These are phyloP conservation scores for Brachionus paranguensis DNA, from an alignment of 1,140 invertebrate species.

Conservation along the genomic window DNA sequence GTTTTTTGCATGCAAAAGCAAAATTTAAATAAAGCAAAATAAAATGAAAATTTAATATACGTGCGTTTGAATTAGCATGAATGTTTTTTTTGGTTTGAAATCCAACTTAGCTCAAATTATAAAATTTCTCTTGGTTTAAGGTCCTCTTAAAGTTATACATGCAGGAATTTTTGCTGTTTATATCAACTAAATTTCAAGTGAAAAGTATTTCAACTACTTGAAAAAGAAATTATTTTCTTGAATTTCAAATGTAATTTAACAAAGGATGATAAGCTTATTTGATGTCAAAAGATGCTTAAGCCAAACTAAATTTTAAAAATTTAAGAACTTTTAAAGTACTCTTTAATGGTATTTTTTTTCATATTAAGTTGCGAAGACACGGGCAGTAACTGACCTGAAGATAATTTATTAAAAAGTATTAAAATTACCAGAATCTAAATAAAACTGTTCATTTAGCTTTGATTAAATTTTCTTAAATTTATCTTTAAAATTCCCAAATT, in stretches of 20 bases:
- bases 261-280: not conserved
- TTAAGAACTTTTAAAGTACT: not conserved
- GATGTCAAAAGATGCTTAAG: not conserved
- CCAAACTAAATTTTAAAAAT: not conserved
- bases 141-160: not conserved
- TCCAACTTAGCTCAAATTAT: not conserved
- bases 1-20: not conserved
- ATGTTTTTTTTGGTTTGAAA: not conserved
- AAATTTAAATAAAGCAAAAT: not conserved
- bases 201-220: not conserved
- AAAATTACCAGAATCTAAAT: too few relatives aligned
- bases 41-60: not conserved
- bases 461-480: too few relatives aligned
- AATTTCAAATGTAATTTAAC: not conserved
- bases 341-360: not conserved
- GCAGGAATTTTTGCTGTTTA: not conserved
- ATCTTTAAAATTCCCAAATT: too few relatives aligned
- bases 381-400: not conserved
- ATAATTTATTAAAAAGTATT: not conserved
- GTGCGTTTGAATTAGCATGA: not conserved
- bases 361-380: not conserved
- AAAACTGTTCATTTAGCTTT: too few relatives aligned
- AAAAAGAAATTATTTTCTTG: not conserved
- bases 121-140: not conserved
- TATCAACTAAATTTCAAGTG: not conserved